Conservation (phyloP, 2,113 vertebrate species). For the Grammomys surdaster region DNA sequence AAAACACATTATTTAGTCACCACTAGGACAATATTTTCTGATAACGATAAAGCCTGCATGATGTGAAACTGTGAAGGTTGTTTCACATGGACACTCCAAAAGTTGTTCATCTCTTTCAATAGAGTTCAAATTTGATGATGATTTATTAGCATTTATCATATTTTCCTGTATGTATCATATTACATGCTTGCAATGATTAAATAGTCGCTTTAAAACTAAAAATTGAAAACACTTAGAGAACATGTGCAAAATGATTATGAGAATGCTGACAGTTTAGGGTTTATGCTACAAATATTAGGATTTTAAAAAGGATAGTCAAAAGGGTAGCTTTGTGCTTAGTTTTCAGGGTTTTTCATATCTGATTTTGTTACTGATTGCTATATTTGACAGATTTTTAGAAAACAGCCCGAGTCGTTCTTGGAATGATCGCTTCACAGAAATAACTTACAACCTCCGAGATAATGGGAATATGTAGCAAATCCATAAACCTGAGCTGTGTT, state of each 20-base stretch:
- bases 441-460: neutral
- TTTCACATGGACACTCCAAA: neutral
- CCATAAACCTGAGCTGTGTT: neutral
- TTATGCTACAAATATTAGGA: neutral
- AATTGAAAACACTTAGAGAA: neutral
- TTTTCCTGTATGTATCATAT: neutral
- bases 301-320: neutral
- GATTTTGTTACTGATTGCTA: neutral
- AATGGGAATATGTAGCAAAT: neutral
- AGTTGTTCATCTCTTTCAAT: neutral
- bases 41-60: neutral
- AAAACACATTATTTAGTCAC: neutral
- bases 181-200: neutral
- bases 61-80: neutral
- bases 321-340: neutral
- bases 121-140: neutral
- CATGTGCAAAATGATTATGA: neutral
- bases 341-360: neutral
- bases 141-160: neutral
- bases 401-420: neutral
- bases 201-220: neutral
- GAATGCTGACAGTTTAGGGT: neutral
- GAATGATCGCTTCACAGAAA: neutral
- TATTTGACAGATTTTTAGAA: neutral
- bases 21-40: neutral